A percentile compares a stretch with the other conserved stretches of the same genome.
Evolutionary conservation across 2,113 vertebrate species (phyloP).

Genomic region (Xenopus borealis): DNA sequence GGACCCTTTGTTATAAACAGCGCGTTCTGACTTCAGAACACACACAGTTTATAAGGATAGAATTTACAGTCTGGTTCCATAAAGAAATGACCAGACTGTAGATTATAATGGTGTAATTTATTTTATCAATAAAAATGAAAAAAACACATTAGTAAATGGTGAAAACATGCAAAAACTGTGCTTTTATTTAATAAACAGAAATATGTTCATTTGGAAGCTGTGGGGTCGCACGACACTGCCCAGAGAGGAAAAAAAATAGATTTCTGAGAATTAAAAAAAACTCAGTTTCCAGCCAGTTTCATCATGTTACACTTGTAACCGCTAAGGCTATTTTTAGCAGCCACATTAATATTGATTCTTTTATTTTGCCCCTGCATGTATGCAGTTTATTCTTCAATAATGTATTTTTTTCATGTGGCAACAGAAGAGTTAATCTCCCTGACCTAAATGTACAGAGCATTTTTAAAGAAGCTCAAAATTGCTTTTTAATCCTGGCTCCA

Average conservation of each 20-base stretch:
- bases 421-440: slow-evolving; percentile 67
- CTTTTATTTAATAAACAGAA: no score
- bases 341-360: slow-evolving; percentile 14
- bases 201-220: no score
- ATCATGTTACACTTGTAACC: slow-evolving; percentile 3
- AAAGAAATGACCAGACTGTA: no score
- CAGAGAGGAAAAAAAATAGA: neutral
- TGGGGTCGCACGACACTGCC: no score
- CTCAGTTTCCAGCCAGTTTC: neutral
- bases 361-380: neutral
- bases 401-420: slow-evolving; percentile 7
- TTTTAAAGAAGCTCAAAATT: slow-evolving; percentile 75
- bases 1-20: no score
- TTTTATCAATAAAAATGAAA: no score
- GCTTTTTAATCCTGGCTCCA: slow-evolving; percentile 81
- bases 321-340: slow-evolving; percentile 1
- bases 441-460: slow-evolving; percentile 74
- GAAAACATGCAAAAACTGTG: no score
- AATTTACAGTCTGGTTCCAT: no score
- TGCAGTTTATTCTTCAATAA: neutral
- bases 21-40: no score
- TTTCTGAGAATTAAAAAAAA: neutral
- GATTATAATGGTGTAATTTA: no score
- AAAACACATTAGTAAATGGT: no score
- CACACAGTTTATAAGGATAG: no score